Percentiles rank a stretch among this genome's conserved stretches.
These are phyloP conservation scores for Xenopus petersii DNA, from an alignment of 2,797 vertebrate species.

Conservation along the genomic window DNA sequence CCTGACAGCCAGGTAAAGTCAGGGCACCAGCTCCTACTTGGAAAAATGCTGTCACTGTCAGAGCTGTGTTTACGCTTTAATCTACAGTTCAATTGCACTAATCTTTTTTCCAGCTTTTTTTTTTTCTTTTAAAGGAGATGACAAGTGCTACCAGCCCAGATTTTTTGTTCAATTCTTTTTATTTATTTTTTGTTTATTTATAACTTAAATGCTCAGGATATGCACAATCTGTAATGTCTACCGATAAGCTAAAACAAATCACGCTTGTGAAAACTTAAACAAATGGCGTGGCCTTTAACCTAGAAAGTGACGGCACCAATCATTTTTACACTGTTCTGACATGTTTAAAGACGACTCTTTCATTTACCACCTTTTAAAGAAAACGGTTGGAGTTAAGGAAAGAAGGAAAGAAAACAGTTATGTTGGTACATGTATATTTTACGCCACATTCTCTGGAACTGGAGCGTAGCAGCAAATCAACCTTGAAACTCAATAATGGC, in stretches of 20 bases:
- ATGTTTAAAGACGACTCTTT: constrained; percentile 40
- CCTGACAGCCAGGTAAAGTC: constrained; percentile 46
- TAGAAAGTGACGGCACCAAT: constrained; percentile 32
- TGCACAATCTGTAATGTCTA: not conserved
- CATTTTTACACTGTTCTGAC: constrained; percentile 49
- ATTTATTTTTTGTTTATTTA: constrained; percentile 31
- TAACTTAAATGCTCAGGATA: constrained; percentile 9
- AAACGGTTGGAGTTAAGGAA: constrained; percentile 37
- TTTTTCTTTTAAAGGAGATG: constrained; percentile 21
- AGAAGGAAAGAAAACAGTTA: constrained; percentile 15
- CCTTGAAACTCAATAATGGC: constrained; percentile 8
- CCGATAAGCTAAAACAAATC: not conserved
- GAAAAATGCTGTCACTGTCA: constrained; percentile 34
- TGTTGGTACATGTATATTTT: constrained; percentile 45
- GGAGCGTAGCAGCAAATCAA: not conserved
- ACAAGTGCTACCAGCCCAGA: constrained; percentile 2
- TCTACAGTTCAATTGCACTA: constrained; percentile 32
- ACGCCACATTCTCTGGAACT: not conserved
- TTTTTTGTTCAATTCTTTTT: not conserved
- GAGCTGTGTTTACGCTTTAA: constrained; percentile 44
- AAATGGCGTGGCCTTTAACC: constrained; percentile 35
- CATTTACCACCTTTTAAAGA: constrained; percentile 48
- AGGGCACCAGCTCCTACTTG: constrained; percentile 38
- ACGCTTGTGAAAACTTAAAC: constrained; percentile 7
- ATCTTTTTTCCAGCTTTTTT: constrained; percentile 32